phyloP scores from a whole-genome alignment of 2,113 vertebrate genomes.

The Hippolais icterina region DNA sequence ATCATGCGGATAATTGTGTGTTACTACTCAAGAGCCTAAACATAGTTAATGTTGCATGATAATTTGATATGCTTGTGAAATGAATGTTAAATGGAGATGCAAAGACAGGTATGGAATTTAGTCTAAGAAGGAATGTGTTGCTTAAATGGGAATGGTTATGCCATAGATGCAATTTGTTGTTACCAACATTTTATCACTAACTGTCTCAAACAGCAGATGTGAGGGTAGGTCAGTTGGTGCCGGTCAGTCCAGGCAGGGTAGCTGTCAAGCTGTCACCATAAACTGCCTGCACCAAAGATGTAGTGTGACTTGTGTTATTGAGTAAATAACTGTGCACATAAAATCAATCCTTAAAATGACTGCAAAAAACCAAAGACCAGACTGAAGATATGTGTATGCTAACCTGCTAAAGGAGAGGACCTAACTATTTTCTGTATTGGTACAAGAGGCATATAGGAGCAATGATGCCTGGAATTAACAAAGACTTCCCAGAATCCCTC shows the following conservation, averaged over 20 bases:
- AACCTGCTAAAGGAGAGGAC: not conserved
- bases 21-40: not conserved
- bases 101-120: not conserved
- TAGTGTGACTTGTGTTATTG: not conserved
- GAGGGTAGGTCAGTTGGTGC: not conserved
- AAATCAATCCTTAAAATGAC: not conserved
- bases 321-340: not conserved
- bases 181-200: not conserved
- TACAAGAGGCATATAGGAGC: not conserved
- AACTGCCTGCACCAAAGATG: not conserved
- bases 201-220: not conserved
- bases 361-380: not conserved
- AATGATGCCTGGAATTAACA: not conserved
- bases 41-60: not conserved
- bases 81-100: not conserved
- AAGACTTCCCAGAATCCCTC: not conserved
- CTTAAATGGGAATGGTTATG: not conserved
- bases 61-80: not conserved
- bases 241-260: not conserved
- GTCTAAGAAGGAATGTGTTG: not conserved
- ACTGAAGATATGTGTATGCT: not conserved
- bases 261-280: not conserved
- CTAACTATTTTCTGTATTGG: not conserved
- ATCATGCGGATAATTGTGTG: fast-evolving
- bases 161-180: not conserved